Evolutionary conservation across 2,888 invertebrate species (phyloP).

Genomic region (Osmoderma eremita): DNA sequence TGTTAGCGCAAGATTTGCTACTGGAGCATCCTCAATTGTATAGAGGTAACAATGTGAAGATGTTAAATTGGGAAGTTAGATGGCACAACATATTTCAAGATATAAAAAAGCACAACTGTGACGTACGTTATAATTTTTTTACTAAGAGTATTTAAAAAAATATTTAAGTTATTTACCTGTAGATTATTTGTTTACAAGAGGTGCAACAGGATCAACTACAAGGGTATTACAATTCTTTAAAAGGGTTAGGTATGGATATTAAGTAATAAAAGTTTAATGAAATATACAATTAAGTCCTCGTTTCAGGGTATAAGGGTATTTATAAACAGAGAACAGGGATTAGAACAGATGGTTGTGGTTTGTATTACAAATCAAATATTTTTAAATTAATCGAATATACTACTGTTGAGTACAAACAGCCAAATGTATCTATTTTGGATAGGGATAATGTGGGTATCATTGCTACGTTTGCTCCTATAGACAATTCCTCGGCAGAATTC

Average conservation of each 20-base stretch:
- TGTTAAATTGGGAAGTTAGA: slow-evolving; percentile 78
- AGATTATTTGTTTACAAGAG: slow-evolving; percentile 92
- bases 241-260: slow-evolving; percentile 58
- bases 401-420: slow-evolving; percentile 76
- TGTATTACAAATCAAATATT: slow-evolving; percentile 77
- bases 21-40: slow-evolving; percentile 81
- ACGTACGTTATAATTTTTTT: slow-evolving; percentile 65
- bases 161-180: slow-evolving; percentile 55
- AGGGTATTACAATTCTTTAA: slow-evolving; percentile 68
- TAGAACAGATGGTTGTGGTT: slow-evolving; percentile 90
- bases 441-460: slow-evolving; percentile 90
- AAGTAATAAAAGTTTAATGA: too few relatives aligned
- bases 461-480: slow-evolving; percentile 74
- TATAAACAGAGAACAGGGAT: slow-evolving; percentile 86
- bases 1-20: slow-evolving; percentile 85
- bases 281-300: too few relatives aligned
- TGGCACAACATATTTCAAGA: slow-evolving; percentile 69
- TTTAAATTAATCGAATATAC: slow-evolving; percentile 74
- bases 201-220: slow-evolving; percentile 73
- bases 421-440: slow-evolving; percentile 74
- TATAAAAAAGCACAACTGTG: slow-evolving; percentile 68
- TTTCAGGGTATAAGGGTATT: slow-evolving; percentile 75
- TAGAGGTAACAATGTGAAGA: slow-evolving; percentile 66
- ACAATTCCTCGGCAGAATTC: slow-evolving; percentile 66
- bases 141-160: neutral